Base-by-base conservation (phyloP, 2,888 invertebrate genomes). In the Limenitis camilla region DNA sequence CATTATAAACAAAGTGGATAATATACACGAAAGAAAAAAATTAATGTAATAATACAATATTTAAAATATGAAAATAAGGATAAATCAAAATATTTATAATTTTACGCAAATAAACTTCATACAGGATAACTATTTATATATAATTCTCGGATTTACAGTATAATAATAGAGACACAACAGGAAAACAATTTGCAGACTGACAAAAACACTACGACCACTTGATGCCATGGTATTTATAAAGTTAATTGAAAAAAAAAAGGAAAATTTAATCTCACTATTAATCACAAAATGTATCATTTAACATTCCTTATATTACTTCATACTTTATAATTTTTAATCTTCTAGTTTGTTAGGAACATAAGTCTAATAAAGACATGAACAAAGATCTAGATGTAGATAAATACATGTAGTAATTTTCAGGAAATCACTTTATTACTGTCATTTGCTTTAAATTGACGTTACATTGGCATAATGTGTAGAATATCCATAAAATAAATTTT, bases 131-230 rank as follows among this genome's bases (percentile, higher is more conserved):
- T 42, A 42, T 40, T 44, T 29, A 32, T 29, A 43, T 50, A 10
- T 32, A 43, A 31, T 40, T 40, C 40, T 40, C 44, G 38, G 40
- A 39, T 51, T 44, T 40, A 32, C 40, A 27, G 31, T 41, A 41
- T 10, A 46, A 53, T 49, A 49, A 49, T 53, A 49, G 49, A 46
- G 53, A 52, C 53, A 11, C 56, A 56, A 53, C 53, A 56, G 56
- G 56, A 56, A 56, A 56, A 56, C 44, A 45, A 51, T 51, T 40
- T 39, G 47, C 49, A 46, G 53, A 50, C 49, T 33, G 42, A 56
- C 40, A 52, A 56, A 56, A 56, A 56, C 49, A 30, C 27, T 39
- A 38, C 41, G 45, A 41, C 30, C 53, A 53, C 45, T 50, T 32
- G 45, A 36, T 38, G 50, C 41, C 48, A 44, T 49, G 49, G 30